These are phyloP conservation scores for Athrips mouffetella DNA, from an alignment of 2,888 invertebrate genomes.

Conservation along the genomic window DNA sequence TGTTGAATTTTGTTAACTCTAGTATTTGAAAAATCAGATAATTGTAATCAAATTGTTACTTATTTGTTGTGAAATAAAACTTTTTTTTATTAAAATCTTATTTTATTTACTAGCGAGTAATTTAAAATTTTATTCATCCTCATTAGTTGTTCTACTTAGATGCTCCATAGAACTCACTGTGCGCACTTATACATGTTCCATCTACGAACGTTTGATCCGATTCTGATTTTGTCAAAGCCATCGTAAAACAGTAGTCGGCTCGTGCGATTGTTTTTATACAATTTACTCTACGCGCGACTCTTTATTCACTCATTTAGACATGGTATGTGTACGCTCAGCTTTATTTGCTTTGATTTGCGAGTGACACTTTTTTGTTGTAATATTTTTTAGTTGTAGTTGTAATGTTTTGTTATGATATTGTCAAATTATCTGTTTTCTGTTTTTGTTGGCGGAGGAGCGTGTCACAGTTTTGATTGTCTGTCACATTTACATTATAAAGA, in stretches of 20 bases:
- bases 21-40: neutral
- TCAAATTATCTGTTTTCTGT: conserved; percentile 53
- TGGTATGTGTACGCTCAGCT: conserved; percentile 47
- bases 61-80: neutral
- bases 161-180: conserved; percentile 39
- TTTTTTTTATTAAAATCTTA: neutral
- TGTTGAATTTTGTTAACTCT: no score
- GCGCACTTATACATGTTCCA: conserved; percentile 58
- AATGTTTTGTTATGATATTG: conserved; percentile 58
- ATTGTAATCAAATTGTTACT: neutral
- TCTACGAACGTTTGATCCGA: conserved; percentile 70
- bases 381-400: conserved; percentile 42
- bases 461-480: conserved; percentile 69
- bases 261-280: conserved; percentile 74
- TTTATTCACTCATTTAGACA: conserved; percentile 59
- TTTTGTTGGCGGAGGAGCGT: conserved; percentile 51
- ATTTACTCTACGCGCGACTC: conserved; percentile 53
- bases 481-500: conserved; percentile 71
- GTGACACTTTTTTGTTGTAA: conserved; percentile 64
- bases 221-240: conserved; percentile 72
- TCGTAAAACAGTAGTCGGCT: conserved; percentile 66
- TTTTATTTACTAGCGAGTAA: no score
- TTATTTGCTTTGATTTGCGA: conserved; percentile 70
- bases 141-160: no score
- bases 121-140: no score